phyloP scores from a whole-genome alignment of 2,113 vertebrate genomes.

The Chionodraco myersi region DNA sequence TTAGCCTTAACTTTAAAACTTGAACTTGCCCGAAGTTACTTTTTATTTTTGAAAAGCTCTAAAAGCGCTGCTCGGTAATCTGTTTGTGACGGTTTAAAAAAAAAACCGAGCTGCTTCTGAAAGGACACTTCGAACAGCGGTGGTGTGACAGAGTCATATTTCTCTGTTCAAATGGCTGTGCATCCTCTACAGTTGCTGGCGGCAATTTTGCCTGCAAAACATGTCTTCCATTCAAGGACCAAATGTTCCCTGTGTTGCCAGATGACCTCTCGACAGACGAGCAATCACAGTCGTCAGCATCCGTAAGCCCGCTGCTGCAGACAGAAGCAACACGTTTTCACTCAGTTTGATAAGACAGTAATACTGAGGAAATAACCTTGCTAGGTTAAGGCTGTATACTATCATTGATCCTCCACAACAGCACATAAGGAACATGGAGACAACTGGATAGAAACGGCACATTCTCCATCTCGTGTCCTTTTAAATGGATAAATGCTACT shows the following conservation, averaged over 20 bases:
- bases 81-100: not conserved
- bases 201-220: constrained; percentile 42
- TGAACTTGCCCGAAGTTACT: constrained; percentile 5
- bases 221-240: constrained; percentile 57
- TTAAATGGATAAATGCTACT: constrained; percentile 61
- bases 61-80: constrained; percentile 22
- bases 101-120: not conserved
- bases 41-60: constrained; percentile 13
- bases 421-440: constrained; percentile 66
- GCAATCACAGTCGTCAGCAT: constrained; percentile 74
- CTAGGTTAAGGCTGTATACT: constrained; percentile 61
- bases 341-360: constrained; percentile 73
- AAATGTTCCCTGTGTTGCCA: constrained; percentile 48
- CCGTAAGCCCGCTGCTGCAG: constrained; percentile 54
- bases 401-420: constrained; percentile 70
- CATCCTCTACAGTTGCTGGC: constrained; percentile 17
- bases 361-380: constrained; percentile 76
- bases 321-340: constrained; percentile 68
- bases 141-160: constrained; percentile 22
- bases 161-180: constrained; percentile 42
- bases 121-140: constrained; percentile 14
- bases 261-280: constrained; percentile 69
- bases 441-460: constrained; percentile 60
- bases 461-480: constrained; percentile 70
- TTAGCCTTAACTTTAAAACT: constrained; percentile 10